A percentile compares a stretch with the other conserved stretches of the same genome.
Evolutionary conservation across 2,113 vertebrate species (phyloP).

Genomic region (Myodes glareolus): DNA sequence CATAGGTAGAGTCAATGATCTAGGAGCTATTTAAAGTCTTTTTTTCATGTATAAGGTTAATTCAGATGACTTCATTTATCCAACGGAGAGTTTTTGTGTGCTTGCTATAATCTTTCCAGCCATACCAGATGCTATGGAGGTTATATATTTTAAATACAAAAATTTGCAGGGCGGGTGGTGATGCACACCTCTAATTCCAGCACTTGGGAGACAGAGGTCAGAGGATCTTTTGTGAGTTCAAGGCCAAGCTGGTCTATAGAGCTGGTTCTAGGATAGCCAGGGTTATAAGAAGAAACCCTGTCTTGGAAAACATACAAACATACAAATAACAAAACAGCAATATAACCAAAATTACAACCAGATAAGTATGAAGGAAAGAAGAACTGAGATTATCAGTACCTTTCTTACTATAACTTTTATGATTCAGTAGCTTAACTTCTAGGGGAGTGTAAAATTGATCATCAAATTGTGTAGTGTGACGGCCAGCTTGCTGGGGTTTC

Average conservation of each 20-base stretch:
- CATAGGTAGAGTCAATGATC: background rate
- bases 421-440: background rate
- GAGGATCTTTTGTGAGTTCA: background rate
- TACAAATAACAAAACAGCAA: background rate
- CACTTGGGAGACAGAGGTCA: background rate
- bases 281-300: background rate
- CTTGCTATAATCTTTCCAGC: background rate
- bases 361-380: background rate
- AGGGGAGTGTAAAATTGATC: background rate
- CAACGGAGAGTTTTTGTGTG: background rate
- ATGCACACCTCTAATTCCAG: background rate
- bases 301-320: background rate
- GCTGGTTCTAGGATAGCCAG: background rate
- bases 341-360: background rate
- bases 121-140: background rate
- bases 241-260: background rate
- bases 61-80: slow-evolving; percentile 4
- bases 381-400: background rate
- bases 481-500: too few relatives aligned
- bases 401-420: too few relatives aligned
- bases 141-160: background rate
- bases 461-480: too few relatives aligned
- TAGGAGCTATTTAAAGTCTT: background rate
- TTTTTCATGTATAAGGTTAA: background rate
- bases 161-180: background rate